Evolutionary conservation across 2,888 invertebrate species (phyloP), one percentile per base, ranked within the genome.

Genomic region (Microdon myrmicae): DNA sequence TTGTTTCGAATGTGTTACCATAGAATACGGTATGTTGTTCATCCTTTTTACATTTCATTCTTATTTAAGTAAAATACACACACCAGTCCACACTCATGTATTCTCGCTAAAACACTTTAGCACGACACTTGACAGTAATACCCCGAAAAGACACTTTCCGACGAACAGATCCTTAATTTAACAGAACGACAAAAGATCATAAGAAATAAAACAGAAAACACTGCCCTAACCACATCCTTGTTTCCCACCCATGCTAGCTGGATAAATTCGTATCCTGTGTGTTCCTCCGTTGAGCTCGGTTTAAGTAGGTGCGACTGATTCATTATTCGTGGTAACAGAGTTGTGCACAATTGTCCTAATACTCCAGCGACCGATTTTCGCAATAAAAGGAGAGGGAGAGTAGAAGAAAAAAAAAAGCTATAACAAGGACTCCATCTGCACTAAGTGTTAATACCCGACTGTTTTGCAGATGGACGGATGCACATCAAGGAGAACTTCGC

Each of bases 281-380:
- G 34, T 59, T 41, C 38, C 44, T 23, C n/a, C n/a, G n/a, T n/a
- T 47, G 9, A 17, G 39, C 8, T 14, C 20, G 35, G 16, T 37
- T 45, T 23, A 37, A 47, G 41, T 48, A 32, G 31, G 29, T 54
- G 26, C 43, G 37, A 28, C 3, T 12, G 12, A 48, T 54, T 54
- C 41, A 54, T 54, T 54, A 54, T 60, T 37, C 48, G 38, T 45
- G 34, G 25, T 35, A 31, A 41, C 37, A 29, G 37, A 49, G 37
- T 28, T 32, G 26, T 32, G 28, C 37, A 55, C 48, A 43, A 48
- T 55, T 55, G 44, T n/a, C 22, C 22, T 19, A 38, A 51, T 38
- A 51, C 39, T 41, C 44, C 53, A 43, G 43, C 32, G 34, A 59
- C 38, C 26, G 59, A 59, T 59, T 59, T 47, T 9, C 16, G 17